These are phyloP conservation scores for Teleogryllus oceanicus DNA, from an alignment of 2,888 invertebrate genomes.

Conservation along the genomic window DNA sequence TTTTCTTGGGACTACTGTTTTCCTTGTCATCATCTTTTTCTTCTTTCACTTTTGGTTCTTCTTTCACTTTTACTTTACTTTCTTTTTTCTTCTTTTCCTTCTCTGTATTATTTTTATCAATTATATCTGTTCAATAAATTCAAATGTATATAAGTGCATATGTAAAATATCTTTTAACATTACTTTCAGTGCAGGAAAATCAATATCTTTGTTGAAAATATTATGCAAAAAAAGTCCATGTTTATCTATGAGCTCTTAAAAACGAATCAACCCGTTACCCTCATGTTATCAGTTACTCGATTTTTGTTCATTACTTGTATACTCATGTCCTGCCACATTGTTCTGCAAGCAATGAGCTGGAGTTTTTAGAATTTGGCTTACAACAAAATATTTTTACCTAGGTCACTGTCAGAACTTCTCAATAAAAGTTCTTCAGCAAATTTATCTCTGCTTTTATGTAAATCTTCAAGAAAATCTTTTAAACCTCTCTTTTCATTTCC, in stretches of 20 bases:
- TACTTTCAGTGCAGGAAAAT: too few relatives aligned
- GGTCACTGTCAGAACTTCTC: neutral
- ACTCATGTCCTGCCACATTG: too few relatives aligned
- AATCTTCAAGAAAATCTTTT: neutral
- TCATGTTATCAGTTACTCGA: too few relatives aligned
- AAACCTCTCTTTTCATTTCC: neutral
- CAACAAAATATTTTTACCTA: neutral
- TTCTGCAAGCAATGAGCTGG: too few relatives aligned
- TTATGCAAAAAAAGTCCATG: too few relatives aligned
- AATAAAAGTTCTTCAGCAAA: neutral
- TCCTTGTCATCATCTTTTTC: conserved; percentile 23
- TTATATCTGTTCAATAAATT: neutral
- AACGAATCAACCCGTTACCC: too few relatives aligned
- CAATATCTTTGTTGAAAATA: too few relatives aligned
- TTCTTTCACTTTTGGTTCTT: conserved; percentile 11
- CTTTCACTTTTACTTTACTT: neutral
- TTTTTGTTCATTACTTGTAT: too few relatives aligned
- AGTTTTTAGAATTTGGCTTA: too few relatives aligned
- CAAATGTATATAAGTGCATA: too few relatives aligned
- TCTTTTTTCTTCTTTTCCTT: neutral
- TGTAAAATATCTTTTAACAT: too few relatives aligned
- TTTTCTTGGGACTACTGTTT: neutral
- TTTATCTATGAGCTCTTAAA: too few relatives aligned
- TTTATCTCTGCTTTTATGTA: neutral
- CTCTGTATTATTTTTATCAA: neutral